Conservation (phyloP, 2,113 vertebrate species). For the Miniopterus natalensis region DNA sequence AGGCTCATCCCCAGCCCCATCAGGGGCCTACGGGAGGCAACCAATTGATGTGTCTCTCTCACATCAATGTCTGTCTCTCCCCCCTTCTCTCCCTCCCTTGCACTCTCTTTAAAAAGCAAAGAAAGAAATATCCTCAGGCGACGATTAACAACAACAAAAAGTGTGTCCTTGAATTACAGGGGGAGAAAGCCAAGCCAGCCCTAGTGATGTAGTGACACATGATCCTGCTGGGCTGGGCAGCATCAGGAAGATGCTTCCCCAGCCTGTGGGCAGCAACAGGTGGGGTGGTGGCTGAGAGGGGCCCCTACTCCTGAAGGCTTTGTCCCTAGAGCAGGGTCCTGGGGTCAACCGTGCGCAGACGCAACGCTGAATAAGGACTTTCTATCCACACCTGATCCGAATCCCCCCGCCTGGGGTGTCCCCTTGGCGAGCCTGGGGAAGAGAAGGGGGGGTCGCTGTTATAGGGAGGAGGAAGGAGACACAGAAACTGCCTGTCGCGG, state of each 20-base stretch:
- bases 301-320: neutral
- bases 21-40: too few relatives aligned
- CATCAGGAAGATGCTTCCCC: neutral
- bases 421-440: neutral
- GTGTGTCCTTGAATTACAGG: neutral
- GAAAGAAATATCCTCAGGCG: too few relatives aligned
- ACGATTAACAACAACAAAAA: too few relatives aligned
- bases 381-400: fast-evolving
- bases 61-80: too few relatives aligned
- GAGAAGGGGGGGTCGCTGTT: fast-evolving
- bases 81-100: too few relatives aligned
- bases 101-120: too few relatives aligned
- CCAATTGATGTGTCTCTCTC: too few relatives aligned
- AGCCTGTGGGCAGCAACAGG: too few relatives aligned
- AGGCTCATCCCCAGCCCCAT: too few relatives aligned
- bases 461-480: neutral
- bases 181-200: neutral
- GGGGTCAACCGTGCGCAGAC: fast-evolving
- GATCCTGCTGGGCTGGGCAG: neutral
- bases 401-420: fast-evolving
- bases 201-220: neutral
- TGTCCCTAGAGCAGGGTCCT: fast-evolving
- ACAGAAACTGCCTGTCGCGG: too few relatives aligned
- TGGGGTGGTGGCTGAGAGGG: too few relatives aligned
- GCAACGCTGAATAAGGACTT: fast-evolving